These are phyloP conservation scores for Ornithorhynchus anatinus DNA, from an alignment of 2,113 vertebrate species.

Conservation along the genomic window DNA sequence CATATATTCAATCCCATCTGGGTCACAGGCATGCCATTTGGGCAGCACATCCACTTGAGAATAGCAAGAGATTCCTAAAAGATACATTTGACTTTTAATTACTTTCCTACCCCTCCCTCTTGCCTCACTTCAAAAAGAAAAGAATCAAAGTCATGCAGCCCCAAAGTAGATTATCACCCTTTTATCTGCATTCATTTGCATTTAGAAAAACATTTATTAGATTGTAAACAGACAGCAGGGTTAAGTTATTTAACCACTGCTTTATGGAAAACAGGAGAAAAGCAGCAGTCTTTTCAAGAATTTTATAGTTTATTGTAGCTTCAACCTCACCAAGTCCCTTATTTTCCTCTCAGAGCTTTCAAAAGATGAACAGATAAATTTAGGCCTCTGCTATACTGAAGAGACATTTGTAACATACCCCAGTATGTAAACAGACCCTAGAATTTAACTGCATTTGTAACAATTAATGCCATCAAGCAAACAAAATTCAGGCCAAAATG, in stretches of 20 bases:
- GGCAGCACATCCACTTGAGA: not conserved
- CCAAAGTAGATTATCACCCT: conserved; percentile 48
- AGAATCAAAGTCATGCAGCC: conserved; percentile 35
- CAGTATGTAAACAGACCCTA: too few species aligned
- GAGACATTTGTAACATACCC: not conserved
- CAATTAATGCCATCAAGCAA: too few species aligned
- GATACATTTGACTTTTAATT: not conserved
- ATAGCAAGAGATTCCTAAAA: not conserved
- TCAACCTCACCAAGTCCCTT: not conserved
- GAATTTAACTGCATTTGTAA: too few species aligned
- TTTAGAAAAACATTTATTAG: conserved; percentile 22
- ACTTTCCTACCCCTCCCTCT: not conserved
- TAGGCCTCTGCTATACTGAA: conserved; percentile 17
- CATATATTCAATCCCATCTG: not conserved
- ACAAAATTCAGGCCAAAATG: too few species aligned
- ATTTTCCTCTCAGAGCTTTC: conserved; percentile 27
- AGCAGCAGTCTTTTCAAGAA: not conserved
- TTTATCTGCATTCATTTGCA: conserved; percentile 14
- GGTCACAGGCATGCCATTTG: not conserved
- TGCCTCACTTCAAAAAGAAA: not conserved
- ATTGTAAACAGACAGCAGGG: conserved; percentile 17
- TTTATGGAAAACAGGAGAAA: conserved; percentile 35
- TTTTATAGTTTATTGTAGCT: not conserved
- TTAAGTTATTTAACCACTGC: conserved; percentile 17
- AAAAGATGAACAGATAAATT: conserved; percentile 12